A percentile compares a stretch with the other conserved stretches of the same genome.
phyloP scores from a whole-genome alignment of 2,888 invertebrate genomes.

The Anthophora plumipes region DNA sequence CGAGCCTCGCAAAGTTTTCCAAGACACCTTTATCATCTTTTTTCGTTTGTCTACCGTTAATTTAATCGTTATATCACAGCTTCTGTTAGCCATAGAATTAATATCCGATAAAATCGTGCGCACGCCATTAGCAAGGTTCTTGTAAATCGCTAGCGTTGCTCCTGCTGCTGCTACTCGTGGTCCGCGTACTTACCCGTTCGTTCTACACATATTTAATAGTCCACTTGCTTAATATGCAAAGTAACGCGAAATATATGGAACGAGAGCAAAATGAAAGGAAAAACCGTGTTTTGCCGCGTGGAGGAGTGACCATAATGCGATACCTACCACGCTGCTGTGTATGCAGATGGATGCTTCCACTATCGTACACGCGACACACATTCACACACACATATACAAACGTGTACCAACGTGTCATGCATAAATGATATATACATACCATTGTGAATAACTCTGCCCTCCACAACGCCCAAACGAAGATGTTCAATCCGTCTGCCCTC shows the following conservation, averaged over 20 bases:
- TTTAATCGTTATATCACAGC: neutral
- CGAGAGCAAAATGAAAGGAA: constrained; percentile 62
- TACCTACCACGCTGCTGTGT: constrained; percentile 24
- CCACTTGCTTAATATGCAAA: constrained; percentile 53
- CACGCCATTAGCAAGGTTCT: constrained; percentile 6
- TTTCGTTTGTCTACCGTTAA: neutral
- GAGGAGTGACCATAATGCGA: constrained; percentile 56
- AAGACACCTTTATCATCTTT: too few relatives aligned
- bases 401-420: constrained; percentile 52
- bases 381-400: constrained; percentile 5
- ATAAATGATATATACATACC: constrained; percentile 67
- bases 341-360: constrained; percentile 53
- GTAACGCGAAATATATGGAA: constrained; percentile 43
- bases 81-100: constrained; percentile 14
- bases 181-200: neutral
- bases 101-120: constrained; percentile 22
- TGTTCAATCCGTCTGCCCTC: constrained; percentile 28
- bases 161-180: neutral
- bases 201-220: constrained; percentile 38
- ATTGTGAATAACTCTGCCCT: constrained; percentile 52
- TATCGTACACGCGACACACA: constrained; percentile 34
- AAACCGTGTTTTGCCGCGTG: constrained; percentile 33
- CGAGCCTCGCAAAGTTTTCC: neutral
- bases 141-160: constrained; percentile 3
- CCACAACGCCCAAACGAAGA: constrained; percentile 49